Evolutionary conservation across 1,140 invertebrate genomes (phyloP).

Genomic region (Telenomus remus): DNA sequence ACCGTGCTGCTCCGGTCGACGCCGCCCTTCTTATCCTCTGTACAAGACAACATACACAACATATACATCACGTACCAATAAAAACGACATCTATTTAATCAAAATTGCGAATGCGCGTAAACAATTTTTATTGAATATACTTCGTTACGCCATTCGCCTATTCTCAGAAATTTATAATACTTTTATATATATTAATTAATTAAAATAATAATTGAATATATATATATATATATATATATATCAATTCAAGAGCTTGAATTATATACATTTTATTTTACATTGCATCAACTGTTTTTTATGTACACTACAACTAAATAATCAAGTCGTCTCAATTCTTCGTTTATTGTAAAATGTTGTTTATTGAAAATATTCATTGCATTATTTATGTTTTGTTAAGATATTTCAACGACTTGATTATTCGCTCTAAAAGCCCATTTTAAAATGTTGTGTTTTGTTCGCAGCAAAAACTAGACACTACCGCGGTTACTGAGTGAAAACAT

Average conservation of each 20-base stretch:
- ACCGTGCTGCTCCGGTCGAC: slow-evolving; percentile 95
- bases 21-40: slow-evolving; percentile 91
- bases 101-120: slow-evolving; percentile 34
- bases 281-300: too few species aligned
- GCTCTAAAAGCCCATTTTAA: background rate
- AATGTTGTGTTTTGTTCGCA: background rate
- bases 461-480: background rate
- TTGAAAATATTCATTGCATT: too few species aligned
- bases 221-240: too few species aligned
- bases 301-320: too few species aligned
- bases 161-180: background rate
- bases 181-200: too few species aligned
- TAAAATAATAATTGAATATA: too few species aligned
- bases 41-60: slow-evolving; percentile 76
- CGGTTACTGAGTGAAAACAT: too few species aligned
- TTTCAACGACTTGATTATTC: slow-evolving; percentile 5
- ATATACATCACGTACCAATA: slow-evolving; percentile 72
- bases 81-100: slow-evolving; percentile 59
- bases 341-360: too few species aligned
- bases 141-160: slow-evolving; percentile 21
- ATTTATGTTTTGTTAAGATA: background rate
- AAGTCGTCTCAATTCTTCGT: too few species aligned
- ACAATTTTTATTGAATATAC: slow-evolving; percentile 11
- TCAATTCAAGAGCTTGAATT: too few species aligned
- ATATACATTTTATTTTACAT: too few species aligned